Base-by-base conservation (phyloP, 2,797 vertebrate species). In the Pempheris klunzingeri region DNA sequence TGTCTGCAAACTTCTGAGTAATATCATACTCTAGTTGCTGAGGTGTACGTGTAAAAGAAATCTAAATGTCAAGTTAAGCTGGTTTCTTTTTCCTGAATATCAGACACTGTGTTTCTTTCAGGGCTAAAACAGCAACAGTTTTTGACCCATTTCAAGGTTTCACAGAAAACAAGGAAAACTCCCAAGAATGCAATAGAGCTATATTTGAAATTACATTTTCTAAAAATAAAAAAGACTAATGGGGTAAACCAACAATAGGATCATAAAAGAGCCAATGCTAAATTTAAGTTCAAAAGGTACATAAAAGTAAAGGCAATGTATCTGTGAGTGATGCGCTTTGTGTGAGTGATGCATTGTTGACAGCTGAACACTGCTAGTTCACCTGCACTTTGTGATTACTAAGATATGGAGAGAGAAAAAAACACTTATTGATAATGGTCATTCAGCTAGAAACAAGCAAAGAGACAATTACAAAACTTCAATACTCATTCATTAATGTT, bases 1-100 rank as follows among this genome's bases (percentile, higher is more conserved):
- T n/a, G n/a, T n/a, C 54, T 50, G 34, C 57, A 68, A 38, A 61
- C 49, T 68, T 71, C 9, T 43, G 26, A 17, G n/a, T n/a, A 58
- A 53, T 66, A 32, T 44, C 9, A 10, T 24, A 22, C 32, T 15
- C 53, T 11, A 58, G 18, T 18, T 63, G 20, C 5, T 15, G n/a
- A 52, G n/a, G 76, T 7, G 2, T 58, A 20, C 7, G 26, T 36
- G 18, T 30, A 10, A n/a, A 49, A 62, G 3, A 28, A 62, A 34
- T 58, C 4, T 38, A 57, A 59, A 46, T 49, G 22, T 34, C 52
- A 64, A 8, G 6, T 24, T 15, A 30, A 36, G 44, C 34, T 32
- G 17, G 20, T 30, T 71, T 32, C 0, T 20, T 53, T 20, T 53
- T 44, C 13, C 5, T 32, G 7, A 34, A 61, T 44, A 50, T 59